Percentiles rank a stretch among this genome's conserved stretches.
Conservation (phyloP, 2,113 vertebrate species). For the Aplodontia rufa region DNA sequence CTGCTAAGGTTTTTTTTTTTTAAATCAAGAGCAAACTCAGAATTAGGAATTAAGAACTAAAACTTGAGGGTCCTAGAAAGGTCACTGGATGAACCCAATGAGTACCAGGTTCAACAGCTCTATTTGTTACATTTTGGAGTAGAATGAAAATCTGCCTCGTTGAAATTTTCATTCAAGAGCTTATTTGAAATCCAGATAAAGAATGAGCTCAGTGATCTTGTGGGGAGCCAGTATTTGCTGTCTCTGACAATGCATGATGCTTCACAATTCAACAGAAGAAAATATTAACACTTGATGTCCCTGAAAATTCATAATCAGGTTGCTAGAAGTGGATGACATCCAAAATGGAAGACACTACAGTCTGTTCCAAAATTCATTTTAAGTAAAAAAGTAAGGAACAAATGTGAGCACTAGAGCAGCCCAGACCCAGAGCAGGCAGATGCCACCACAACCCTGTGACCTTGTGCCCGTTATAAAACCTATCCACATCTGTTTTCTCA, state of each 20-base stretch:
- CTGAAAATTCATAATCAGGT: not conserved
- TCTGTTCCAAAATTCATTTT: not conserved
- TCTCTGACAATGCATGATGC: not conserved
- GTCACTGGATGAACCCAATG: not conserved
- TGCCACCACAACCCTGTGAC: not conserved
- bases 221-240: not conserved
- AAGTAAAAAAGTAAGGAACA: not conserved
- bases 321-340: not conserved
- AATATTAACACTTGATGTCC: not conserved
- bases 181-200: not conserved
- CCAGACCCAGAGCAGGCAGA: not conserved
- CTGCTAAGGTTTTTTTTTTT: not conserved
- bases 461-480: not conserved
- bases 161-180: not conserved
- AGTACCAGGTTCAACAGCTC: not conserved
- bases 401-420: not conserved
- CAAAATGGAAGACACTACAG: not conserved
- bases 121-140: not conserved
- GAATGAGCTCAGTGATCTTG: not conserved
- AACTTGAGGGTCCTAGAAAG: not conserved
- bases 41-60: not conserved
- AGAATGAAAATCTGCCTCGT: not conserved
- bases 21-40: not conserved
- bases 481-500: not conserved
- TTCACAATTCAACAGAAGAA: not conserved